Percentiles rank a stretch among this genome's conserved stretches.
Conservation (phyloP, 2,113 vertebrate genomes). For the Euleptes europaea region DNA sequence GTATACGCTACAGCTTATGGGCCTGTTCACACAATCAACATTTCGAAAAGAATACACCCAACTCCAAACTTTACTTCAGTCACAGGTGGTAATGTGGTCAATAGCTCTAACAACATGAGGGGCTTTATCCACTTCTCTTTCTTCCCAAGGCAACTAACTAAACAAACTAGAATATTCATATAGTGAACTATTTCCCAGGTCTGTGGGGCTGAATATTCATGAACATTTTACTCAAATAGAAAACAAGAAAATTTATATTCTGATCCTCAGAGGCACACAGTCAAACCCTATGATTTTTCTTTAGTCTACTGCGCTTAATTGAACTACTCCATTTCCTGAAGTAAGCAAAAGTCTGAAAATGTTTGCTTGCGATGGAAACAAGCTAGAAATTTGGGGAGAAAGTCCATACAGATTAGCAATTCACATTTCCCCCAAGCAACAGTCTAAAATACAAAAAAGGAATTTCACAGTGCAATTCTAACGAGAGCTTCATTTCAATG, state of each 20-base stretch:
- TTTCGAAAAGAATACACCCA: neutral
- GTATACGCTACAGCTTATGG: neutral
- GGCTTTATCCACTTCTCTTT: neutral
- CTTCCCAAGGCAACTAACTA: neutral
- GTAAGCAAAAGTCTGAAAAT: constrained; percentile 8
- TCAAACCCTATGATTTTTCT: neutral
- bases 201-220: neutral
- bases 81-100: neutral
- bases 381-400: neutral
- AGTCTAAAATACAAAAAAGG: neutral
- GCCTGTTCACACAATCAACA: neutral
- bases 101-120: neutral
- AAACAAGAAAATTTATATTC: neutral
- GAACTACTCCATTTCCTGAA: neutral
- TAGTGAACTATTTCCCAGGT: neutral
- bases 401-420: constrained; percentile 3
- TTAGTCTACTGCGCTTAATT: neutral
- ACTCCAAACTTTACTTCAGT: neutral
- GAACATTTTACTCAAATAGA: neutral
- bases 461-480: neutral
- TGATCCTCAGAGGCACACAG: neutral
- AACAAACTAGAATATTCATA: neutral
- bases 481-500: no score
- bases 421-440: neutral
- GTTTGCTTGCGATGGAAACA: constrained; percentile 30